Base-by-base conservation (phyloP, 2,888 invertebrate genomes). In the Torymus texanus region DNA sequence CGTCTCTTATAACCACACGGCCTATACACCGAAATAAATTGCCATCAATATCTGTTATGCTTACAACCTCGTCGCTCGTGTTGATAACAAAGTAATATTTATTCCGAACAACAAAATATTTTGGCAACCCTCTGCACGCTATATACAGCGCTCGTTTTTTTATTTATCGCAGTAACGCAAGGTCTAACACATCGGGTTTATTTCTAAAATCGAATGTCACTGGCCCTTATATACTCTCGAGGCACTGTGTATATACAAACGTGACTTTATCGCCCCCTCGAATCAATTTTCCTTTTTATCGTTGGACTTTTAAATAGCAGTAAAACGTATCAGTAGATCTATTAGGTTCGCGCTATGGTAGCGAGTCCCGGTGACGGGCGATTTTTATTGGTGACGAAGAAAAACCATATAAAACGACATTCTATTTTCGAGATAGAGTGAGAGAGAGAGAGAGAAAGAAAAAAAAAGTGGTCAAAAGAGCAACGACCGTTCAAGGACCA, bases 401-500 rank as follows among this genome's bases (percentile, higher is more conserved):
- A 59, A 59, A 59, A 59, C n/a, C 59, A 16, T 59, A 18, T 59
- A 16, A 21, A 14, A 29, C 62, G 29, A 13, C 62, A 62, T 29
- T 62, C 62, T 62, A 62, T 62, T 62, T 62, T 62, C 24, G 62
- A 62, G 66, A 41, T 5, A 41, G 41, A 8, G 5, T 8, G 41
- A 41, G 41, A 8, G 5, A 8, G 41, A 41, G 41, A 41, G 29
- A 29, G 29, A 41, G 8, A 41, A 41, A 50, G 18, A 65, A 51
- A 41, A 41, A 41, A 50, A 51, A 65, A 51, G 21, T 10, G 10
- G 53, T 21, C 2, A 2, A 21, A 29, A 70, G 70, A 70, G 41
- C 70, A 70, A 70, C 12, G 70, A 58, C 58, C 70, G 58, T 70
- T 70, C 68, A 70, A 70, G 58, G 70, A 70, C 70, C 41, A 67